Percentiles rank a stretch among this genome's conserved stretches.
phyloP scores from a whole-genome alignment of 2,888 invertebrate species.

The Syrphus vitripennis region DNA sequence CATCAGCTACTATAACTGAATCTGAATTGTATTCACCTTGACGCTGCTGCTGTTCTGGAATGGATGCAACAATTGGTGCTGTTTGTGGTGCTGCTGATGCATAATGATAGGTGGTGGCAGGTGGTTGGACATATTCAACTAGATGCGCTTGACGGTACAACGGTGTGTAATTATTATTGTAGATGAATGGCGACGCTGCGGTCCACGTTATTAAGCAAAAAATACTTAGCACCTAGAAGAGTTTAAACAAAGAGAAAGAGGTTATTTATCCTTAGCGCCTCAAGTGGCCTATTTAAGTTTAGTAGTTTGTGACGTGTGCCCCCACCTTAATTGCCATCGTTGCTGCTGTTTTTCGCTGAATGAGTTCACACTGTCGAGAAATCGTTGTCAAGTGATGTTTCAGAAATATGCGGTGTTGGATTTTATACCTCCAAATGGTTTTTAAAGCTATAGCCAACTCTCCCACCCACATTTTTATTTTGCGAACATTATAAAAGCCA shows the following conservation, averaged over 20 bases:
- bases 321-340: slow-evolving; percentile 56
- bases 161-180: slow-evolving; percentile 74
- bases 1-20: too few relatives aligned
- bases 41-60: slow-evolving; percentile 49
- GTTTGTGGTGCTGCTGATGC: slow-evolving; percentile 15
- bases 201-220: slow-evolving; percentile 74
- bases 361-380: slow-evolving; percentile 45
- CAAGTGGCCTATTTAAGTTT: neutral
- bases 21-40: slow-evolving; percentile 73
- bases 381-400: slow-evolving; percentile 54
- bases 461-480: slow-evolving; percentile 36
- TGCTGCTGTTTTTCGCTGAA: slow-evolving; percentile 11
- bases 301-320: neutral
- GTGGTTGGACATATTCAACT: slow-evolving; percentile 34
- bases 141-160: slow-evolving; percentile 68
- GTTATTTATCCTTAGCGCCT: slow-evolving; percentile 29
- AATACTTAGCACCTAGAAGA: slow-evolving; percentile 72
- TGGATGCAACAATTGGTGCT: slow-evolving; percentile 49
- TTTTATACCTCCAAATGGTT: slow-evolving; percentile 57
- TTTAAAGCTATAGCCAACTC: neutral
- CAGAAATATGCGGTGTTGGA: slow-evolving; percentile 42
- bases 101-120: slow-evolving; percentile 39
- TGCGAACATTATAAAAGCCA: slow-evolving; percentile 2
- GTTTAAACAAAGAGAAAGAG: slow-evolving; percentile 51
- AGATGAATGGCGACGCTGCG: slow-evolving; percentile 75